Evolutionary conservation across 1,140 invertebrate genomes (phyloP).

Genomic region (Uloborus diversus): DNA sequence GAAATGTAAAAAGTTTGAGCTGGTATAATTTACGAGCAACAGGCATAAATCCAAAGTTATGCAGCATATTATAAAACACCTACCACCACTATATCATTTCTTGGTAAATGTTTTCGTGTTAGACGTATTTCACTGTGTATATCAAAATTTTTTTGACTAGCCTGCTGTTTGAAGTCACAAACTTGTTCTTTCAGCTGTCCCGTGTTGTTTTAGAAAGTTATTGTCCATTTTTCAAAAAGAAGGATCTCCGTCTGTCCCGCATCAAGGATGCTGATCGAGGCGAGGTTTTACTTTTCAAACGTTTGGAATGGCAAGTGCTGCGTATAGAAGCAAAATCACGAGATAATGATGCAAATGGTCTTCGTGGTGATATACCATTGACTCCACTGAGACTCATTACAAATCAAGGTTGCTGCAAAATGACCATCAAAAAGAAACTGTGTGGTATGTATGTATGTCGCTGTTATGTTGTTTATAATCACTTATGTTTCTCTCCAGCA

Average conservation of each 20-base stretch:
- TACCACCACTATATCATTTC: too few species aligned
- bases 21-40: too few species aligned
- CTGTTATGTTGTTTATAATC: too few species aligned
- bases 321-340: constrained; percentile 83
- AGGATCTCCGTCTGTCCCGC: constrained; percentile 87
- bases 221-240: constrained; percentile 86
- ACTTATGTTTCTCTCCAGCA: too few species aligned
- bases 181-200: constrained; percentile 85
- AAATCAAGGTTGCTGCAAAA: constrained; percentile 93
- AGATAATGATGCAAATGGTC: constrained; percentile 46
- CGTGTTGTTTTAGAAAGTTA: constrained; percentile 91
- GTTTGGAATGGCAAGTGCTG: constrained; percentile 96
- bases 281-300: constrained; percentile 96
- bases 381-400: constrained; percentile 92
- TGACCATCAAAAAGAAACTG: constrained; percentile 94
- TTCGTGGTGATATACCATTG: constrained; percentile 73
- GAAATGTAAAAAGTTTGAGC: too few species aligned
- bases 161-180: too few species aligned
- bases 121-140: too few species aligned
- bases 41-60: too few species aligned
- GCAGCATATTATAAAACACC: too few species aligned
- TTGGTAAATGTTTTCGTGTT: too few species aligned
- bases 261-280: constrained; percentile 88
- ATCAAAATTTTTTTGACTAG: too few species aligned
- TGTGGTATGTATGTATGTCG: constrained; percentile 74